Conservation (phyloP, 2,113 vertebrate genomes). For the Dromiciops gliroides region DNA sequence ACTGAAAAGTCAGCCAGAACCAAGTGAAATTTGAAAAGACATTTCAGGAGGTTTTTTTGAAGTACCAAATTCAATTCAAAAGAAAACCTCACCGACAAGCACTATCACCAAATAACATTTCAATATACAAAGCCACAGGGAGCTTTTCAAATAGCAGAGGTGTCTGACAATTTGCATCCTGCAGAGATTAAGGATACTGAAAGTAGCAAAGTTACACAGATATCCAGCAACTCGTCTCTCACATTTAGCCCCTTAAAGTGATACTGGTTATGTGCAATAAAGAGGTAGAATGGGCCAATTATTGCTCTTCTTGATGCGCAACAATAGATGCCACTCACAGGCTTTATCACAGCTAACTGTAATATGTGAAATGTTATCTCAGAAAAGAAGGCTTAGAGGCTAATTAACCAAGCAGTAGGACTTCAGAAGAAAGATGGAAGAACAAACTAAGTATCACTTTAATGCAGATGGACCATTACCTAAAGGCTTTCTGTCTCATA, state of each 20-base stretch:
- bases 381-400: neutral
- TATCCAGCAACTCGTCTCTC: neutral
- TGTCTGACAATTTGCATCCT: neutral
- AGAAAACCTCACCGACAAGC: neutral
- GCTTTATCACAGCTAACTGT: neutral
- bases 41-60: neutral
- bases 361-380: neutral
- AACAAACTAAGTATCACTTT: neutral
- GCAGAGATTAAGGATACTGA: slow-evolving; percentile 14
- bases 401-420: neutral
- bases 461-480: neutral
- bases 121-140: neutral
- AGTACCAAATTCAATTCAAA: neutral
- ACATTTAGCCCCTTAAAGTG: neutral
- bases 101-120: slow-evolving; percentile 7
- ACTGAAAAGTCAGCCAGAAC: neutral
- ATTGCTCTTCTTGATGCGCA: neutral
- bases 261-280: neutral
- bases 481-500: neutral
- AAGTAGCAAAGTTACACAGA: neutral
- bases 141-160: neutral
- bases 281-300: neutral
- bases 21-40: neutral
- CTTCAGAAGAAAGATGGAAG: neutral
- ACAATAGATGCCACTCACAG: neutral